phyloP scores from a whole-genome alignment of 2,797 vertebrate species.

The Aythya fuligula region DNA sequence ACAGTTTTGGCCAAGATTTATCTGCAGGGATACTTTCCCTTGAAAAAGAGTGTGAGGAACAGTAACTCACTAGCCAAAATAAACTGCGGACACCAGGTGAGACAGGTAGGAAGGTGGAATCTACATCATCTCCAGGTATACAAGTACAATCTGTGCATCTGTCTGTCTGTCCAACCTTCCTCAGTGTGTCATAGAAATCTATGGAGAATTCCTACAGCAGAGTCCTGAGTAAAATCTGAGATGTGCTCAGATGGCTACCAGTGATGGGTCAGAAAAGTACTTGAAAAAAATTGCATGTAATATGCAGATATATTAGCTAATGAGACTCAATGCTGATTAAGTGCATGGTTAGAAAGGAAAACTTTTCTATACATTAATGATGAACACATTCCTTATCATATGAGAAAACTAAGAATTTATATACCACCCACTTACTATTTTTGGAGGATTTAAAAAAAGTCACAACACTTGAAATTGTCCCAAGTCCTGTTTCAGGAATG shows the following conservation, averaged over 20 bases:
- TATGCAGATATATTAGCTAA: not conserved
- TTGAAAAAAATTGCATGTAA: not conserved
- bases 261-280: not conserved
- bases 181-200: not conserved
- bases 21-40: not conserved
- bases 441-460: conserved; percentile 59
- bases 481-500: conserved; percentile 59
- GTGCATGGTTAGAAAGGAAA: not conserved
- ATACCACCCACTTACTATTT: conserved; percentile 46
- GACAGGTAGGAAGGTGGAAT: not conserved
- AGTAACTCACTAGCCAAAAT: not conserved
- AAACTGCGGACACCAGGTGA: not conserved
- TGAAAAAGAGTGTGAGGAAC: not conserved
- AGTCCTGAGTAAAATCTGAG: not conserved
- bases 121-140: not conserved
- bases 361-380: not conserved
- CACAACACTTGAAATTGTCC: conserved; percentile 60
- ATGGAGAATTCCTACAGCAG: not conserved
- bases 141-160: not conserved
- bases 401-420: conserved; percentile 33
- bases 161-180: not conserved
- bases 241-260: not conserved
- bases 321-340: not conserved
- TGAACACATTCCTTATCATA: not conserved
- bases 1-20: not conserved